Evolutionary conservation across 2,113 vertebrate species (phyloP).

Genomic region (Petrocephalus zakoni): DNA sequence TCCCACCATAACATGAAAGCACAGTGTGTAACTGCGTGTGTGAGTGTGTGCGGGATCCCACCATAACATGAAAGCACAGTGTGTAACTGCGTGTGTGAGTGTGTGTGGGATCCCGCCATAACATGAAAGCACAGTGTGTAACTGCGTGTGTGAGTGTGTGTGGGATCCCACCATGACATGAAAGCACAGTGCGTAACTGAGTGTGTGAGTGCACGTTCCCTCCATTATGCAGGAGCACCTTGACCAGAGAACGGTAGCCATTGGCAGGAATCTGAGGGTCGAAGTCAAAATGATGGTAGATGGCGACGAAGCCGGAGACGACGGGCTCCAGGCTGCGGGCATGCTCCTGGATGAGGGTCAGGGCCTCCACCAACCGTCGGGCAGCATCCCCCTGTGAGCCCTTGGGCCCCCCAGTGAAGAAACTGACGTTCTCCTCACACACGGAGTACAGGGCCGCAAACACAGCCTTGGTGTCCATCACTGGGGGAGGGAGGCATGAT

Average conservation of each 20-base stretch:
- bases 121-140: not conserved
- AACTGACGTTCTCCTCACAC: conserved; percentile 73
- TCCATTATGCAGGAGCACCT: conserved; percentile 46
- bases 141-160: not conserved
- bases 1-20: not conserved
- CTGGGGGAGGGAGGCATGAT: conserved; percentile 32
- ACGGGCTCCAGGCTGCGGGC: conserved; percentile 68
- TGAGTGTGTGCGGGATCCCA: not conserved
- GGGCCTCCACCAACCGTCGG: conserved; percentile 58
- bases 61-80: not conserved
- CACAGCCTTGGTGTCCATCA: conserved; percentile 77
- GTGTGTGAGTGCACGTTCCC: not conserved
- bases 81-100: too few relatives aligned
- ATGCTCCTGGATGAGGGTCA: conserved; percentile 70
- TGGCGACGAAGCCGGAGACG: conserved; percentile 59
- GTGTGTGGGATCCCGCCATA: not conserved
- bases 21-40: not conserved
- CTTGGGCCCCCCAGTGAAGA: conserved; percentile 66
- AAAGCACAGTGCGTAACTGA: not conserved
- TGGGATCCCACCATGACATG: not conserved
- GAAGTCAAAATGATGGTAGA: conserved; percentile 82
- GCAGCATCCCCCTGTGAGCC: conserved; percentile 57
- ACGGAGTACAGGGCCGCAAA: conserved; percentile 71
- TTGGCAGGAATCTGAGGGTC: conserved; percentile 80
- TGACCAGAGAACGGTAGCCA: conserved; percentile 82